Evolutionary conservation across 2,113 vertebrate species (phyloP).

Genomic region (Halichoerus grypus): DNA sequence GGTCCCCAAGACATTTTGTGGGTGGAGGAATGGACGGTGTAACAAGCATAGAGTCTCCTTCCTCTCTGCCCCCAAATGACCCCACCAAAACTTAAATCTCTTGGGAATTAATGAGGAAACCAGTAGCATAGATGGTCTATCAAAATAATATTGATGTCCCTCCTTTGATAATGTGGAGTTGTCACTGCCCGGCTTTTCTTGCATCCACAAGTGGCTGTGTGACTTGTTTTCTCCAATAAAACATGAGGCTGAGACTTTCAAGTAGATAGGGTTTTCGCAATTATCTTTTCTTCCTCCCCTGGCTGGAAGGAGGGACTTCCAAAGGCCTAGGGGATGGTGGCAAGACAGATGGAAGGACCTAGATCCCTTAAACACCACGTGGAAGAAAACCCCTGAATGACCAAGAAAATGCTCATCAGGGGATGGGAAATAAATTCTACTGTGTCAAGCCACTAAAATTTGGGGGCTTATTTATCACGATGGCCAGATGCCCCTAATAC

Average conservation of each 20-base stretch:
- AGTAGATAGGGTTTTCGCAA: neutral
- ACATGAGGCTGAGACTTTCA: neutral
- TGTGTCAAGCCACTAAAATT: neutral
- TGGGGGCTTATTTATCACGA: neutral
- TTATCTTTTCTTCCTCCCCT: neutral
- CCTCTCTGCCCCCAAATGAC: neutral
- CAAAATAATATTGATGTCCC: neutral
- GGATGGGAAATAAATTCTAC: neutral
- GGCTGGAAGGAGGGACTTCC: neutral
- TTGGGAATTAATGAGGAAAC: conserved; percentile 26
- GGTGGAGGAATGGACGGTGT: neutral
- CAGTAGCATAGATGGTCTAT: neutral
- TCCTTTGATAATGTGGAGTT: neutral
- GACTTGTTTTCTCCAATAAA: neutral
- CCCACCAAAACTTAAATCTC: neutral
- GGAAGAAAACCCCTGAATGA: neutral
- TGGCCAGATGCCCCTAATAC: neutral
- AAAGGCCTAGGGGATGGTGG: neutral
- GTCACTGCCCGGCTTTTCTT: neutral
- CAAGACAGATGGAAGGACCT: neutral
- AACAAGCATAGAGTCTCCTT: neutral
- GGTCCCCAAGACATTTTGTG: neutral
- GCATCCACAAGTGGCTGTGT: neutral
- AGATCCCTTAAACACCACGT: neutral
- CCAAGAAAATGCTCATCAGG: neutral